Evolutionary conservation across 2,797 vertebrate genomes (phyloP).

Genomic region (Dipus sagitta): DNA sequence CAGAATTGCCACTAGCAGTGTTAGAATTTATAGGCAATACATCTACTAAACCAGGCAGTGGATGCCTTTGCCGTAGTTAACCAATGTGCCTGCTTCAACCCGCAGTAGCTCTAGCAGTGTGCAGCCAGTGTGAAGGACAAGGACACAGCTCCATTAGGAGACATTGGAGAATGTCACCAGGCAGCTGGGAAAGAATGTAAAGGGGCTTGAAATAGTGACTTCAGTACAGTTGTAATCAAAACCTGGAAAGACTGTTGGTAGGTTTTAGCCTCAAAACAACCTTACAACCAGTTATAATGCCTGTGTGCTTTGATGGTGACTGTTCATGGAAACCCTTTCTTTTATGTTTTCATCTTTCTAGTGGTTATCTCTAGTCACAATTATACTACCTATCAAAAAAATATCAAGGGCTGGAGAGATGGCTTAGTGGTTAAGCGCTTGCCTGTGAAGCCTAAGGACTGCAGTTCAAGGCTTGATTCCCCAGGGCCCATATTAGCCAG

Average conservation of each 20-base stretch:
- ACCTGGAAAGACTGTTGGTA: not conserved
- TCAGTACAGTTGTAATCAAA: not conserved
- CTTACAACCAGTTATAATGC: not conserved
- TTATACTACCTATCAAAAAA: not conserved
- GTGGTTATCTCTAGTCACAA: not conserved
- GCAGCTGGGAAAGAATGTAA: not conserved
- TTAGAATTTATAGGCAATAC: not conserved
- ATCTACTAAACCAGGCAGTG: not conserved
- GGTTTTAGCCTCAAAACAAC: not conserved
- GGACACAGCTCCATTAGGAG: too few species aligned
- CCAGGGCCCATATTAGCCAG: too few species aligned
- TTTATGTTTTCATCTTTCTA: not conserved
- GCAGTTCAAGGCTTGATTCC: too few species aligned
- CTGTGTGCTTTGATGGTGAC: not conserved
- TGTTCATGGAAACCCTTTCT: not conserved
- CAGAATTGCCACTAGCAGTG: not conserved
- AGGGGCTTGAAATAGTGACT: not conserved
- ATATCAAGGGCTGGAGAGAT: too few species aligned
- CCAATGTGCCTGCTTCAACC: accelerated
- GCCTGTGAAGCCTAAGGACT: too few species aligned
- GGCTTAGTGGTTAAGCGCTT: too few species aligned
- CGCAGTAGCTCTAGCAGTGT: not conserved
- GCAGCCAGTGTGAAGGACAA: not conserved
- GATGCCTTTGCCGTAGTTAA: not conserved
- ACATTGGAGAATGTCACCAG: accelerated